Percentiles rank a stretch among this genome's conserved stretches.
These are phyloP conservation scores for Orchestes rusci DNA, from an alignment of 2,888 invertebrate species.

Conservation along the genomic window DNA sequence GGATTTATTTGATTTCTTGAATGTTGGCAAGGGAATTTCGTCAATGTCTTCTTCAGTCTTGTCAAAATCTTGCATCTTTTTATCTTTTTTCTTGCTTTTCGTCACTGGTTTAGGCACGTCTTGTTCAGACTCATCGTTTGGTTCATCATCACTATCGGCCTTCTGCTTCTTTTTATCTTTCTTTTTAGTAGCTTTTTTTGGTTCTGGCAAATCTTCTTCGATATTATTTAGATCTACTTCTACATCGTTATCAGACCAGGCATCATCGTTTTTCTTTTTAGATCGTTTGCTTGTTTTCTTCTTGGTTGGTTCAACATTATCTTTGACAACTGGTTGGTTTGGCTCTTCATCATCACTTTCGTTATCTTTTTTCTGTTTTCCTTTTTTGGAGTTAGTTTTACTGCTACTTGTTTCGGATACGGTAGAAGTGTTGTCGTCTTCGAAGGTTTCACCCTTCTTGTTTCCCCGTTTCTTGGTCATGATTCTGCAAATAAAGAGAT, in stretches of 20 bases:
- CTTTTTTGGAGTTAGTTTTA: conserved; percentile 46
- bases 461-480: conserved; percentile 57
- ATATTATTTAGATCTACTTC: conserved; percentile 36
- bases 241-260: conserved; percentile 34
- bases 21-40: conserved; percentile 8
- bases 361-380: conserved; percentile 46
- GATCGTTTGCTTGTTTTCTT: background rate
- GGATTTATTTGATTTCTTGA: conserved; percentile 8
- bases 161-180: conserved; percentile 25
- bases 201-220: conserved; percentile 25
- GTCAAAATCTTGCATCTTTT: background rate
- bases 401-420: conserved; percentile 42
- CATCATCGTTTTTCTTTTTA: conserved; percentile 30
- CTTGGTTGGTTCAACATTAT: too few species aligned
- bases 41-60: conserved; percentile 8
- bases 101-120: conserved; percentile 4
- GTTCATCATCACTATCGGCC: conserved; percentile 20
- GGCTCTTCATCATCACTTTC: conserved; percentile 36
- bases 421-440: conserved; percentile 46
- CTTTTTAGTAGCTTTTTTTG: conserved; percentile 22
- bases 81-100: conserved; percentile 5
- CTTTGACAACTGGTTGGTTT: too few species aligned
- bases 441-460: conserved; percentile 50
- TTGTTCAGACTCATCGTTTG: conserved; percentile 9
- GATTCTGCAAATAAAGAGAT: conserved; percentile 2